Conservation (phyloP, 2,113 vertebrate genomes). For the Pagrus major region DNA sequence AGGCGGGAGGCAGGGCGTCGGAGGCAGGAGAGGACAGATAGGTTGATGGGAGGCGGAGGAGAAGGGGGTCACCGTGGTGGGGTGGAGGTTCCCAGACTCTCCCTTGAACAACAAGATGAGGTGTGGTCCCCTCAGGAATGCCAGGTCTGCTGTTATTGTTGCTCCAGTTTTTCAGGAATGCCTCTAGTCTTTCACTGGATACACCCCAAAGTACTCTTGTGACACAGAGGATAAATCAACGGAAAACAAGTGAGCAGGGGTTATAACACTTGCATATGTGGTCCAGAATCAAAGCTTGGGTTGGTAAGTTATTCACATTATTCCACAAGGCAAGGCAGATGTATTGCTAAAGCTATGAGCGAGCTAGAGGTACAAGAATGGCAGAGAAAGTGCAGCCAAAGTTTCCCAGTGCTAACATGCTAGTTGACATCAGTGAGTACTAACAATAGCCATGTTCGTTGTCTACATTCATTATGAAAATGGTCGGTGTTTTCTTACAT, state of each 20-base stretch:
- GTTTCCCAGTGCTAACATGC: too few relatives aligned
- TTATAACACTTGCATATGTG: background rate
- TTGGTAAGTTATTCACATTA: too few relatives aligned
- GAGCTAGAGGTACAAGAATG: too few relatives aligned
- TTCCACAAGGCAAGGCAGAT: too few relatives aligned
- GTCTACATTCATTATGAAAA: too few relatives aligned
- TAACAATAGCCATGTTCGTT: too few relatives aligned
- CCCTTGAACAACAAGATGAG: slow-evolving; percentile 79
- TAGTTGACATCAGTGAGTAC: too few relatives aligned
- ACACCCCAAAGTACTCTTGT: background rate
- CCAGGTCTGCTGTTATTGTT: slow-evolving; percentile 72
- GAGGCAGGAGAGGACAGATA: slow-evolving; percentile 72
- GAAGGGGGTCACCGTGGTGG: slow-evolving; percentile 62
- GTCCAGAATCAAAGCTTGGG: too few relatives aligned
- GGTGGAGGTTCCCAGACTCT: slow-evolving; percentile 74
- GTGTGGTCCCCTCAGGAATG: slow-evolving; percentile 78
- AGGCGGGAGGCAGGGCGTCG: slow-evolving; percentile 58
- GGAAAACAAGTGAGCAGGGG: slow-evolving; percentile 5
- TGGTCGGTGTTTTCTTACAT: too few relatives aligned
- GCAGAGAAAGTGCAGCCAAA: too few relatives aligned
- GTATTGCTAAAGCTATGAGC: too few relatives aligned
- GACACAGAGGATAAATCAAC: slow-evolving; percentile 1
- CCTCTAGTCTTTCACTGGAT: background rate
- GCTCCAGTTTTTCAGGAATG: slow-evolving; percentile 22
- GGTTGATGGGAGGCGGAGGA: slow-evolving; percentile 47